phyloP scores from a whole-genome alignment of 92 coral and sea anemone genomes.

The Metridium senile region DNA sequence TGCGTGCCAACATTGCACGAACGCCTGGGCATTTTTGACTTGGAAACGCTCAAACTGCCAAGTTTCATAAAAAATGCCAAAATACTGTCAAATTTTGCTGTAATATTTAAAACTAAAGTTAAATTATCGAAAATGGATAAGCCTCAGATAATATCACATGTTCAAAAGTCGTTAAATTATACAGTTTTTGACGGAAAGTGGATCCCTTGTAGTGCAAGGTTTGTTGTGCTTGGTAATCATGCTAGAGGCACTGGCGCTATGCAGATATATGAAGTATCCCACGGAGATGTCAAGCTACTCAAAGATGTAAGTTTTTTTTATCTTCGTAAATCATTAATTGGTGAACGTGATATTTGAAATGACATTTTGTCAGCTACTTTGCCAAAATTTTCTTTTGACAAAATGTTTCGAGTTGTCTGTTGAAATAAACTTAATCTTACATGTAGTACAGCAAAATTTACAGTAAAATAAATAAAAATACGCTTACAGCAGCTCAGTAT shows the following conservation, averaged over 20 bases:
- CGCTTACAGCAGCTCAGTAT: no score
- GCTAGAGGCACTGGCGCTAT: conserved; percentile 98
- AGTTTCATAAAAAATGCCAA: background rate
- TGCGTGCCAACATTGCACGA: background rate
- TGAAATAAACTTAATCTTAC: no score
- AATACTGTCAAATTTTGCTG: background rate
- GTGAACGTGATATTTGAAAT: background rate
- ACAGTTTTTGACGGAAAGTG: conserved; percentile 91
- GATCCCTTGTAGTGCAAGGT: conserved; percentile 96
- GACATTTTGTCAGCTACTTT: no score
- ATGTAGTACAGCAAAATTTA: no score
- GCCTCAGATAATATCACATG: conserved; percentile 93
- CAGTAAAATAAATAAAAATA: no score
- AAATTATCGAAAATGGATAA: conserved; percentile 38
- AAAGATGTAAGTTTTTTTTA: conserved; percentile 71
- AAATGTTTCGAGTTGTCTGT: no score
- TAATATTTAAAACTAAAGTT: background rate
- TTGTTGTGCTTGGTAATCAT: conserved; percentile 96
- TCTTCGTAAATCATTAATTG: conserved; percentile 1
- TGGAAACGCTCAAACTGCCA: conserved; percentile 16
- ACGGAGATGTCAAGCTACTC: conserved; percentile 78
- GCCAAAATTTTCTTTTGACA: no score
- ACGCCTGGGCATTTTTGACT: conserved; percentile 14
- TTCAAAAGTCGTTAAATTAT: conserved; percentile 75
- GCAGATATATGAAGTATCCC: conserved; percentile 96